Percentiles rank a stretch among this genome's conserved stretches.
Conservation (phyloP, 2,797 vertebrate genomes). For the Tragopan temminckii region DNA sequence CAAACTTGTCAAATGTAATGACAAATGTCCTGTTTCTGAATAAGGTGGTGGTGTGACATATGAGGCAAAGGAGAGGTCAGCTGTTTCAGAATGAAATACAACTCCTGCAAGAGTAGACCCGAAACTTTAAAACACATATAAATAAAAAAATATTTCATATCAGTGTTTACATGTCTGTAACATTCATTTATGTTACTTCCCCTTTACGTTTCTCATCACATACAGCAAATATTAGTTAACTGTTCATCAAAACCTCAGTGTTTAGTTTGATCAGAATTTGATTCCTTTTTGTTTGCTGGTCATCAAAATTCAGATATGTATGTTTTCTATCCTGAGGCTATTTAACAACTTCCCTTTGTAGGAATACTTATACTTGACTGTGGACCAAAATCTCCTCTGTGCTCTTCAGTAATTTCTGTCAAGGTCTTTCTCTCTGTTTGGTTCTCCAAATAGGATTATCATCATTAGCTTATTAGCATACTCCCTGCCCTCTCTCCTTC, state of each 20-base stretch:
- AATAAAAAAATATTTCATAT: not conserved
- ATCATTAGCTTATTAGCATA: constrained; percentile 47
- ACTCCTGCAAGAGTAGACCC: not conserved
- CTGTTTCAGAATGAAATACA: not conserved
- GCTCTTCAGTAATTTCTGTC: not conserved
- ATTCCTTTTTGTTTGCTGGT: not conserved
- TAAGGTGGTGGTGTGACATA: fast-evolving
- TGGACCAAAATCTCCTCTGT: not conserved
- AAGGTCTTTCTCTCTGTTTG: constrained; percentile 5
- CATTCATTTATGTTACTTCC: not conserved
- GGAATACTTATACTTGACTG: not conserved
- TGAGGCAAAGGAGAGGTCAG: not conserved
- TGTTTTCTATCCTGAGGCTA: not conserved
- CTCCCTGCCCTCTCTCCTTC: not conserved
- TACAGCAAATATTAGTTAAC: not conserved
- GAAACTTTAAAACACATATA: not conserved
- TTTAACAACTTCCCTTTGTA: not conserved
- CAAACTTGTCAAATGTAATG: not conserved
- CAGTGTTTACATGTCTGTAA: not conserved
- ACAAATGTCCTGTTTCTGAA: not conserved
- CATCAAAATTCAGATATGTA: not conserved
- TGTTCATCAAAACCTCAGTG: not conserved
- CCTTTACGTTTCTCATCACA: not conserved
- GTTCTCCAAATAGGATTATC: constrained; percentile 45
- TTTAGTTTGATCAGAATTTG: not conserved